Base-by-base conservation (phyloP, 2,888 invertebrate genomes). In the Drosophila nr. fundita region DNA sequence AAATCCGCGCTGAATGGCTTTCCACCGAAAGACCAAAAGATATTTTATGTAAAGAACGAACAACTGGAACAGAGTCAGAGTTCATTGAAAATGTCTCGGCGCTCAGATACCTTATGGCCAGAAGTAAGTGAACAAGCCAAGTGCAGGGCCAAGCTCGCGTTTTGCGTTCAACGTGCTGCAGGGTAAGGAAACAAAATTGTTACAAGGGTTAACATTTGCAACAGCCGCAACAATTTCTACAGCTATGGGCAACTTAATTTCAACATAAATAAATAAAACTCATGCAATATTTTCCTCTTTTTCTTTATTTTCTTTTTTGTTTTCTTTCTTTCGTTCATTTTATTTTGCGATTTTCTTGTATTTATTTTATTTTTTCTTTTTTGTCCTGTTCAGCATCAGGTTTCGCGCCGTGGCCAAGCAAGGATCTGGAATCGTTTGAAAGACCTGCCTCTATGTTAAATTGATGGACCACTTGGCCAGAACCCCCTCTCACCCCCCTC, bases 231-330 rank as follows among this genome's bases (percentile, higher is more conserved):
- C 89, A 90, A 88, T 87, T 87, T 87, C 86, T 72, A 80, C 76
- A 80, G 74, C 68, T 71, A 76, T 77, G 80, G 74, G 89, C 89
- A 87, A 90, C 87, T 87, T 89, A 82, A 87, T 87, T 87, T 87
- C 89, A 88, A 86, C 80, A 90, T 83, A 87, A 89, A 87, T 90
- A 87, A 90, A 87, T 87, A 81, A 86, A 78, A 71, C 68, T 68
- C 59, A 32, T 73, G 68, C 63, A 68, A 60, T 57, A 21, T 40
- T 63, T 48, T 29, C n/a, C 38, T 60, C 54, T 55, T 49, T 8
- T 34, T 24, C 48, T 61, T 59, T 57, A n/a, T 61, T 59, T 48
- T 2, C 24, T 30, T 52, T 62, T 48, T 48, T 27, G 50, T 60
- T 50, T 54, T 18, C 34, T 45, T 38, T 5, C 18, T 34, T 54